Evolutionary conservation across 2,888 invertebrate species (phyloP).

Genomic region (Melanchra persicariae): DNA sequence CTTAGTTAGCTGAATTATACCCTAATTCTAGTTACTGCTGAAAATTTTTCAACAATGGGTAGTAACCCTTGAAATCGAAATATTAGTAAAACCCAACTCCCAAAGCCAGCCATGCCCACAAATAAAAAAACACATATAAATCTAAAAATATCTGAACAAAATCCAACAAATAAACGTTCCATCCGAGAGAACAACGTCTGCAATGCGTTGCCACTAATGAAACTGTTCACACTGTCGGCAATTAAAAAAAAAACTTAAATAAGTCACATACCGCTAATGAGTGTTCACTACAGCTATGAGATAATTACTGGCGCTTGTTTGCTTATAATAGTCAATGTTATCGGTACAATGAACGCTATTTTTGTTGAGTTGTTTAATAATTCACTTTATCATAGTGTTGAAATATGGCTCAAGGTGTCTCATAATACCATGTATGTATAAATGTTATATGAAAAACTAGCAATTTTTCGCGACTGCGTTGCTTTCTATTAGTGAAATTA

Average conservation of each 20-base stretch:
- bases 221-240: constrained; percentile 62
- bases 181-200: constrained; percentile 36
- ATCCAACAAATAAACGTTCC: constrained; percentile 22
- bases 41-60: no score
- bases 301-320: constrained; percentile 38
- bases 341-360: neutral
- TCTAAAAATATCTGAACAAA: neutral
- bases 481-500: no score
- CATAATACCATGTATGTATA: no score
- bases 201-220: constrained; percentile 67
- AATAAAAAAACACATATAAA: neutral
- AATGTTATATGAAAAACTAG: no score
- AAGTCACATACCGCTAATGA: constrained; percentile 40
- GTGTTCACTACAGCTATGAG: constrained; percentile 25
- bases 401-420: no score
- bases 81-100: no score
- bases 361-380: neutral
- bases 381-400: no score
- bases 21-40: no score
- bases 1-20: no score
- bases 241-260: constrained; percentile 66
- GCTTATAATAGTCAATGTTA: constrained; percentile 6
- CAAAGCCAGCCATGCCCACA: neutral
- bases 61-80: neutral
- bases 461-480: no score